Conservation (phyloP, 2,888 invertebrate genomes). For the Drosophila kanekoi region DNA sequence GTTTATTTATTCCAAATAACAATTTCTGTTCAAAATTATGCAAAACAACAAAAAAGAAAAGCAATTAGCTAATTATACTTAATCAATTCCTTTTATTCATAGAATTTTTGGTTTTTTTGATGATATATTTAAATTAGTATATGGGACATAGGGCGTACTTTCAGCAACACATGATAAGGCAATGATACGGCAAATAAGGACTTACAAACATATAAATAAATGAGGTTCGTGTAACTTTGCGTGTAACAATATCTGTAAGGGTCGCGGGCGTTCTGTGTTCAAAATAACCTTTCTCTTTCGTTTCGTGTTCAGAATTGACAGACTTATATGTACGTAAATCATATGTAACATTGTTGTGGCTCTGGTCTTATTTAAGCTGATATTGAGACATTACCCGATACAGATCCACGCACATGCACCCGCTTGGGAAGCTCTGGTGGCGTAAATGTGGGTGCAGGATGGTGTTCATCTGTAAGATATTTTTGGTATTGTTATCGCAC, state of each 20-base stretch:
- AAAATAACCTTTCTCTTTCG: constrained; percentile 69
- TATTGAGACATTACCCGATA: constrained; percentile 83
- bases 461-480: constrained; percentile 97
- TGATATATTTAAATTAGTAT: constrained; percentile 2
- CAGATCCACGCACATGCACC: constrained; percentile 97
- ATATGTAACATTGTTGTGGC: constrained; percentile 23
- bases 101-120: constrained; percentile 6
- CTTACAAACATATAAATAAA: constrained; percentile 17
- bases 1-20: constrained; percentile 61
- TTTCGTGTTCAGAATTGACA: constrained; percentile 29
- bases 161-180: constrained; percentile 31
- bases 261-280: constrained; percentile 41
- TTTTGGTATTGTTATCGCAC: constrained; percentile 85
- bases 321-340: constrained; percentile 35
- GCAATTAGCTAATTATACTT: constrained; percentile 34
- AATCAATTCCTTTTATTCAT: constrained; percentile 13
- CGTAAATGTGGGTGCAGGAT: constrained; percentile 98
- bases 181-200: constrained; percentile 49
- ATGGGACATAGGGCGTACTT: constrained; percentile 8
- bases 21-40: constrained; percentile 54
- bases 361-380: constrained; percentile 43
- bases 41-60: constrained; percentile 30
- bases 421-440: constrained; percentile 99
- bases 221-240: constrained; percentile 18
- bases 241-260: constrained; percentile 29